Evolutionary conservation across 2,797 vertebrate genomes (phyloP).

Genomic region (Atherinosoma microstoma): DNA sequence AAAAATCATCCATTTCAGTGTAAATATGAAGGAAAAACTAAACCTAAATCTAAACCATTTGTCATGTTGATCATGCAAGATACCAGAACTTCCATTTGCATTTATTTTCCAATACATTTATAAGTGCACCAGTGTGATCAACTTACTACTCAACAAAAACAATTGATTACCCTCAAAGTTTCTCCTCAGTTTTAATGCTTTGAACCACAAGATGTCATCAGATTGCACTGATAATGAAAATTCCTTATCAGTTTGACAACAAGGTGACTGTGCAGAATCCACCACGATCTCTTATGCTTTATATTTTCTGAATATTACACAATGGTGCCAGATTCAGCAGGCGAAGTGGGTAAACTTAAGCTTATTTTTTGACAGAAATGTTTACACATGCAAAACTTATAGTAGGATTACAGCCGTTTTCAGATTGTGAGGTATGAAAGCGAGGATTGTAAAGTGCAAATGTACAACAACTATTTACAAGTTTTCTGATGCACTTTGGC

Average conservation of each 20-base stretch:
- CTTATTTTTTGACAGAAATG: neutral
- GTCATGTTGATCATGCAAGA: neutral
- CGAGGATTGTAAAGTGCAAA: neutral
- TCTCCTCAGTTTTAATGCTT: neutral
- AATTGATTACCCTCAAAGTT: neutral
- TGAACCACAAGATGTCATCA: neutral
- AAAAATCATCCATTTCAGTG: neutral
- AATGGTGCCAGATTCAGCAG: neutral
- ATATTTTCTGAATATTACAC: neutral
- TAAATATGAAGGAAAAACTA: neutral
- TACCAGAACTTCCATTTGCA: neutral
- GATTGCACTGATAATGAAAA: neutral
- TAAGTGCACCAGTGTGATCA: neutral
- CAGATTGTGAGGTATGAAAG: neutral
- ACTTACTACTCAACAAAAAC: neutral
- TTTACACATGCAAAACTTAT: neutral
- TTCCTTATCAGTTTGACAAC: neutral
- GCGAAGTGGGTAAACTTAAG: neutral
- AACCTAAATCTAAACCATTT: neutral
- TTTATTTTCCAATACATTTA: neutral
- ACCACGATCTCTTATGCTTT: neutral
- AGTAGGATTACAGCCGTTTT: neutral
- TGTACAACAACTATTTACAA: neutral
- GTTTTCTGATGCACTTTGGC: slow-evolving; percentile 10
- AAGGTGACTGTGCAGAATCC: neutral